Conservation (phyloP, 2,888 invertebrate genomes). For the Cephus spinipes region DNA sequence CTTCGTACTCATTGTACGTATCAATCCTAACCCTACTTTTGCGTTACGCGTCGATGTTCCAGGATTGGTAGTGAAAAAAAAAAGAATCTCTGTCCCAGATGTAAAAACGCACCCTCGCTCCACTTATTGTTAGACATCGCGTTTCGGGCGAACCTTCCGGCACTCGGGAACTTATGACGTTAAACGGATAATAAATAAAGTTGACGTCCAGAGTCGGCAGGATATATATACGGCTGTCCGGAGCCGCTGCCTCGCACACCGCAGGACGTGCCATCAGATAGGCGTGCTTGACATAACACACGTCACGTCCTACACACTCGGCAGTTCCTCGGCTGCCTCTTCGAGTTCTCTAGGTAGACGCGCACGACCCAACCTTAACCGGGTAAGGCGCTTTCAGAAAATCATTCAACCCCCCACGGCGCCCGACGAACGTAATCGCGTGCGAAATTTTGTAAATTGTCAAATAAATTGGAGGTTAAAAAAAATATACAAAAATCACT, state of each 20-base stretch:
- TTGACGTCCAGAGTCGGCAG: constrained; percentile 1
- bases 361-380: background rate
- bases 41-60: background rate
- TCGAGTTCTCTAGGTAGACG: background rate
- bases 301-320: constrained; percentile 11
- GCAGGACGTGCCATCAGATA: constrained; percentile 19
- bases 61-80: too few species aligned
- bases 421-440: background rate
- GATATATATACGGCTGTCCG: background rate
- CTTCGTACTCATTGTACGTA: too few species aligned
- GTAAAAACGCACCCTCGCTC: background rate
- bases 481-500: too few species aligned
- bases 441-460: background rate
- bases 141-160: background rate
- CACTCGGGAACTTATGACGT: constrained; percentile 6
- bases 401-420: background rate
- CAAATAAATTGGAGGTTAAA: background rate
- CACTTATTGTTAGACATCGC: background rate
- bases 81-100: background rate
- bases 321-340: background rate
- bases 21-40: background rate
- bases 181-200: constrained; percentile 12
- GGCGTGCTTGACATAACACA: constrained; percentile 10
- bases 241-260: background rate
- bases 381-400: background rate